phyloP scores from a whole-genome alignment of 2,888 invertebrate species.

The Macrophya alboannulata region DNA sequence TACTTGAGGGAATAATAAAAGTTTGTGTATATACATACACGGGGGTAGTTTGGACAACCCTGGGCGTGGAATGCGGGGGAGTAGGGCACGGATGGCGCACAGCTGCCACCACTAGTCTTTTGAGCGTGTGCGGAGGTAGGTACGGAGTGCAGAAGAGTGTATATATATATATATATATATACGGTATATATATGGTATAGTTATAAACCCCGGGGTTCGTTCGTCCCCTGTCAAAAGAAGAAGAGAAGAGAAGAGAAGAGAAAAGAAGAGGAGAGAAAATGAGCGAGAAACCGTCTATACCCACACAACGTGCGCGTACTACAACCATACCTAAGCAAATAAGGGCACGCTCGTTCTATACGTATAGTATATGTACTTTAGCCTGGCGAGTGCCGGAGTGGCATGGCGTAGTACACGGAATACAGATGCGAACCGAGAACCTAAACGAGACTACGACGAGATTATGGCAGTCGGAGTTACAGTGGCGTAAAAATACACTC shows the following conservation, averaged over 20 bases:
- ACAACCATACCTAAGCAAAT: slow-evolving; percentile 65
- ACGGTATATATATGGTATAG: background rate
- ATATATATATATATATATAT: background rate
- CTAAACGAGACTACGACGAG: background rate
- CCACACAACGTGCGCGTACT: background rate
- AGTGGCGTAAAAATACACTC: background rate
- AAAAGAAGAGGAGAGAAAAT: background rate
- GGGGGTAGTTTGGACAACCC: slow-evolving; percentile 52
- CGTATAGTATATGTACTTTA: slow-evolving; percentile 28
- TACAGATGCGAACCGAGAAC: background rate
- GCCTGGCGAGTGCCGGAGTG: background rate
- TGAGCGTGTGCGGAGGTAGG: slow-evolving; percentile 55
- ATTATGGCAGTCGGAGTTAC: slow-evolving; percentile 3
- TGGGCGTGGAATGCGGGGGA: slow-evolving; percentile 75
- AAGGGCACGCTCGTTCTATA: slow-evolving; percentile 55
- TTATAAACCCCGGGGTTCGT: slow-evolving; percentile 9
- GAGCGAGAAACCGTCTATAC: background rate
- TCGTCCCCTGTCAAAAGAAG: background rate
- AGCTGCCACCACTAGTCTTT: slow-evolving; percentile 71
- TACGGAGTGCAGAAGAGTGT: background rate
- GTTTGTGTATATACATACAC: background rate
- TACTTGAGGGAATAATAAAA: slow-evolving; percentile 6
- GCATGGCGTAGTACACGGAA: background rate
- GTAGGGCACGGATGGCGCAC: slow-evolving; percentile 76
- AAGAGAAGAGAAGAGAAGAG: background rate